Base-by-base conservation (phyloP, 2,113 vertebrate genomes). In the Rhynchomys soricoides region DNA sequence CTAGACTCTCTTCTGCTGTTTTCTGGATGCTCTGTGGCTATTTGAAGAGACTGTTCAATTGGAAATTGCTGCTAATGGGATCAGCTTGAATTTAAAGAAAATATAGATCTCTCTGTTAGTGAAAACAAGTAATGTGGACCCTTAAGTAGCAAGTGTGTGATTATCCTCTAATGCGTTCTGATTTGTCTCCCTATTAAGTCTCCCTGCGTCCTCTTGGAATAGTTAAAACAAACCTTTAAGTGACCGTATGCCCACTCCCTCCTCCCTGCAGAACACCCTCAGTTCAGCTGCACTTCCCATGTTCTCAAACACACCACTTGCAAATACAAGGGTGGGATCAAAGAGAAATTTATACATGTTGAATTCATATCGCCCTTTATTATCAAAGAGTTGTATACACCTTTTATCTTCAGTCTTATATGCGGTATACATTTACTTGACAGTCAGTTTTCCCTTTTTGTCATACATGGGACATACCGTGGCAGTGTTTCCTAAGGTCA, bases 61-160 rank as follows among this genome's bases (percentile, higher is more conserved):
- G 97, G 92, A 98, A 98, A 97, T 95, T 94, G 96, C 95, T 95
- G 79, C 96, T 98, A 95, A 98, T 89, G 97, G 97, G 90, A 98
- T 97, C 97, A 7, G 91, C 97, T 97, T 97, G 95, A 93, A 79
- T 93, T 94, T 95, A 97, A 52, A 89, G 79, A 94, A 95, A 94
- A 96, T 94, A 77, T 87, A 93, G 50, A 90, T 92, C 97, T 92
- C 97, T 98, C 96, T 0, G 92, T 96, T 97, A 93, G 75, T 96
- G 97, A 95, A 94, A 97, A 96, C 57, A 89, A 77, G 97, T 62
- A 94, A 88, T 7, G 52, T 40, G 71, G 96, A 92, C 73, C 37
- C 91, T 89, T 77, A 93, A 97, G 79, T 8, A 93, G 97, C 66
- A 45, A 94, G 73, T 37, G 95, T 89, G 0, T 86, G 37, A 92